Percentiles rank a stretch among this genome's conserved stretches.
Evolutionary conservation across 1,140 invertebrate genomes (phyloP).

Genomic region (Danaus plexippus): DNA sequence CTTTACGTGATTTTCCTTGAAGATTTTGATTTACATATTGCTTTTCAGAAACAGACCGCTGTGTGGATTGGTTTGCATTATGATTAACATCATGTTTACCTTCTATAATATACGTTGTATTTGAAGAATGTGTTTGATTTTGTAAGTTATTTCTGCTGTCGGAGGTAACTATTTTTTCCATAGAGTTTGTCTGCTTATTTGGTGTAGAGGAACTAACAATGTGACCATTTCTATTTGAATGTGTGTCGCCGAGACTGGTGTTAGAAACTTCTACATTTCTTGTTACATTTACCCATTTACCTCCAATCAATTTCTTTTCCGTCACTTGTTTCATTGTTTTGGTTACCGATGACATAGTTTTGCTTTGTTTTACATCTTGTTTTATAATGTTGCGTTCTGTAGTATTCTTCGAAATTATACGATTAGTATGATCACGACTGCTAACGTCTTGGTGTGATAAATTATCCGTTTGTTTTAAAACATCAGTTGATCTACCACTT

Average conservation of each 20-base stretch:
- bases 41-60: constrained; percentile 20
- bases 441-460: constrained; percentile 25
- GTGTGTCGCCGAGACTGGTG: constrained; percentile 15
- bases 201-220: no score
- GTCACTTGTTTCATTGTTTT: constrained; percentile 61
- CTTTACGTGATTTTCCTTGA: constrained; percentile 22
- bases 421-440: constrained; percentile 17
- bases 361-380: constrained; percentile 43
- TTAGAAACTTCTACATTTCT: constrained; percentile 54
- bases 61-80: constrained; percentile 12
- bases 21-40: constrained; percentile 9
- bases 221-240: no score
- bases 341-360: constrained; percentile 39
- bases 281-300: constrained; percentile 61
- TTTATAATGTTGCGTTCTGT: constrained; percentile 34
- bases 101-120: constrained; percentile 29
- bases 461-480: constrained; percentile 5
- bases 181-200: constrained; percentile 13
- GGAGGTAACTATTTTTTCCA: constrained; percentile 12
- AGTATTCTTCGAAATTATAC: constrained; percentile 26
- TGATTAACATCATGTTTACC: constrained; percentile 16
- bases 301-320: constrained; percentile 60
- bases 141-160: constrained; percentile 17
- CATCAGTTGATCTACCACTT: no score
- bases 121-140: constrained; percentile 19